Evolutionary conservation across 2,797 vertebrate species (phyloP).

Genomic region (Melanotaenia nigrans): DNA sequence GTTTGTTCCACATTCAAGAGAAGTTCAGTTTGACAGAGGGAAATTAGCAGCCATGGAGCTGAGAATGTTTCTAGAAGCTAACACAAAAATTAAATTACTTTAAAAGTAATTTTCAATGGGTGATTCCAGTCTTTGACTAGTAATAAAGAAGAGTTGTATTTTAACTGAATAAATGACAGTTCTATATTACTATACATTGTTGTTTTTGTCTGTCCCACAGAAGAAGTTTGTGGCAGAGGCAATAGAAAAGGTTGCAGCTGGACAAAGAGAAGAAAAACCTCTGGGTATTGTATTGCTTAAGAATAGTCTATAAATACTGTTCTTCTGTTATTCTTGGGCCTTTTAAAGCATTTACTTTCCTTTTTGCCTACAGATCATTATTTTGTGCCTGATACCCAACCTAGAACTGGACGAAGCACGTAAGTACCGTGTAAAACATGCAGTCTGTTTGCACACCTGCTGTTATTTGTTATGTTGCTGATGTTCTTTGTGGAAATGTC

Average conservation of each 20-base stretch:
- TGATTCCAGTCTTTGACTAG: not conserved
- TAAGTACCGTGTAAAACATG: constrained; percentile 75
- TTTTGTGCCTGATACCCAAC: constrained; percentile 85
- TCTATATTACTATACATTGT: not conserved
- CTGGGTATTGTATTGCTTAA: constrained; percentile 76
- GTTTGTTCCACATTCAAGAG: too few relatives aligned
- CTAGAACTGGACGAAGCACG: constrained; percentile 69
- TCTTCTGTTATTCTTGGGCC: not conserved
- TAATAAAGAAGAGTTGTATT: not conserved
- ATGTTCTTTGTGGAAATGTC: not conserved
- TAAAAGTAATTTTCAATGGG: not conserved
- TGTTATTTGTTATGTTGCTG: not conserved
- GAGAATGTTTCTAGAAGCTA: not conserved
- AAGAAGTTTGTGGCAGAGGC: constrained; percentile 60
- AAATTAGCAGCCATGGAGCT: not conserved
- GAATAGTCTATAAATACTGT: not conserved
- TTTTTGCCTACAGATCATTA: constrained; percentile 79
- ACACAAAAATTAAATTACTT: not conserved
- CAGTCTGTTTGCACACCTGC: constrained; percentile 8
- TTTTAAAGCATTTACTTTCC: not conserved
- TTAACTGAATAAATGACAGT: not conserved
- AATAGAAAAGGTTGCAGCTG: constrained; percentile 57
- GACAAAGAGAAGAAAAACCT: constrained; percentile 60
- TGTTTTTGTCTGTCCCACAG: constrained; percentile 65
- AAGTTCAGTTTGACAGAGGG: not conserved